These are phyloP conservation scores for Chelonoidis abingdonii DNA, from an alignment of 2,113 vertebrate species.

Conservation along the genomic window DNA sequence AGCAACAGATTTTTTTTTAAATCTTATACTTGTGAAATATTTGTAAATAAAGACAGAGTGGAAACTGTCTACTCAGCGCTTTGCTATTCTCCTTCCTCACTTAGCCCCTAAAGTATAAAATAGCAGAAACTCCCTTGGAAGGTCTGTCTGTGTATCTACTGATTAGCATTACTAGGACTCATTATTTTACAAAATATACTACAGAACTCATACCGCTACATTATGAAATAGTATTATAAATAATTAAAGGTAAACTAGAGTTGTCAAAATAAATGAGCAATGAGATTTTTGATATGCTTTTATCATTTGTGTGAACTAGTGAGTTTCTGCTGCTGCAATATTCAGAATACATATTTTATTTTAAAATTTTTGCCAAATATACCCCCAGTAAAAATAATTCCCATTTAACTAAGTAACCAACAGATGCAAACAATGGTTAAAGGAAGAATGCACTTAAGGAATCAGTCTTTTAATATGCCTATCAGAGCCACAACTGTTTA, in stretches of 20 bases:
- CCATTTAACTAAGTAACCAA: background rate
- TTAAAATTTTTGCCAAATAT: rapidly evolving
- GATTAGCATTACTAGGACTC: background rate
- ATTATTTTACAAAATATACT: background rate
- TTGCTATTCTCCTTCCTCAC: background rate
- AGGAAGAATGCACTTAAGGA: background rate
- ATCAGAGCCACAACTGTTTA: background rate
- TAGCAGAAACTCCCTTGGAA: background rate
- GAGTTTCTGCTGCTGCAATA: background rate
- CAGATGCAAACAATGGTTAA: background rate
- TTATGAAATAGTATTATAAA: background rate
- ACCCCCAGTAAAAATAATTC: background rate
- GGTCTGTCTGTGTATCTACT: background rate
- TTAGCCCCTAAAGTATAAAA: background rate
- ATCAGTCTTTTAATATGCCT: background rate
- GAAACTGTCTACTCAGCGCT: background rate
- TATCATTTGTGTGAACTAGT: background rate
- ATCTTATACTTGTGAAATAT: background rate
- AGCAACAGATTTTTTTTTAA: background rate
- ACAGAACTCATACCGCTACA: background rate
- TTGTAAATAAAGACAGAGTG: background rate
- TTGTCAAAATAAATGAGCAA: background rate
- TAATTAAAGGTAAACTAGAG: background rate
- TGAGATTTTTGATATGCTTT: background rate
- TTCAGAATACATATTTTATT: background rate